phyloP scores from a whole-genome alignment of 1,140 invertebrate species.

The Pseudomyrmex pallidus region DNA sequence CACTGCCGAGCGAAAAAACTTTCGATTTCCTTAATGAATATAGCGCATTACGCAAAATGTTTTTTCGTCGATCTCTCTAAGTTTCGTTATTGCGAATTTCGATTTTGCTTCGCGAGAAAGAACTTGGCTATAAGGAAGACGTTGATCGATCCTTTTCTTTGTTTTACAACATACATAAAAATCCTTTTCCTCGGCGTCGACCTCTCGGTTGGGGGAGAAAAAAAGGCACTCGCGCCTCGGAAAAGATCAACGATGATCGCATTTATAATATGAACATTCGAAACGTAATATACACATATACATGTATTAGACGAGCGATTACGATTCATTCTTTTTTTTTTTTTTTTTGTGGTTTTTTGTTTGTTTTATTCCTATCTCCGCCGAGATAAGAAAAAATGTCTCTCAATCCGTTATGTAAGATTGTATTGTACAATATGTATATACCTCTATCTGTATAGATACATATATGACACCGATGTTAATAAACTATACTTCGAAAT shows the following conservation, averaged over 20 bases:
- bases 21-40: constrained; percentile 26
- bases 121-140: constrained; percentile 48
- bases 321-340: not conserved
- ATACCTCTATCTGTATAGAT: constrained; percentile 27
- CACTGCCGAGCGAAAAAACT: constrained; percentile 13
- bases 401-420: constrained; percentile 14
- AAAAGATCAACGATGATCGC: constrained; percentile 43
- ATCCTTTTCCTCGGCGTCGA: constrained; percentile 30
- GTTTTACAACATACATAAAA: not conserved
- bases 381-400: too few relatives aligned
- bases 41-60: not conserved
- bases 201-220: not conserved
- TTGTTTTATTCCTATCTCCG: not conserved
- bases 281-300: constrained; percentile 24
- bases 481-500: constrained; percentile 52
- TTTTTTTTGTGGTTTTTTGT: too few relatives aligned
- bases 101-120: constrained; percentile 29
- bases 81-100: constrained; percentile 11
- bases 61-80: not conserved
- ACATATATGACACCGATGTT: constrained; percentile 39
- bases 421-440: constrained; percentile 57
- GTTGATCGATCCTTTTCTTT: constrained; percentile 38
- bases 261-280: constrained; percentile 11
- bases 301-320: constrained; percentile 19
- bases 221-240: not conserved